Conservation (phyloP, 2,797 vertebrate genomes). For the Lutjanus argentimaculatus region DNA sequence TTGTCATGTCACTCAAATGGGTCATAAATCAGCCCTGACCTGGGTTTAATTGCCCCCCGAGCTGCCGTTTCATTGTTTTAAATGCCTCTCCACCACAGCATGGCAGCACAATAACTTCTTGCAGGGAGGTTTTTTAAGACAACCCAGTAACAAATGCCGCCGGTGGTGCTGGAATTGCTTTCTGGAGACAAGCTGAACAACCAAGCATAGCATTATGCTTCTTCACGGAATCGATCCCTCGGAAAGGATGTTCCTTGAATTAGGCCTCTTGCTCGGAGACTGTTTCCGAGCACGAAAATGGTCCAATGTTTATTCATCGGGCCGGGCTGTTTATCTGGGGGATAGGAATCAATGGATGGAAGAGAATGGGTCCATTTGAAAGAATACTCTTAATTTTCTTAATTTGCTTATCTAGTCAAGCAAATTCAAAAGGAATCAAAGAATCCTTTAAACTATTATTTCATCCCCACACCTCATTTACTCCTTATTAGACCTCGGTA, state of each 20-base stretch:
- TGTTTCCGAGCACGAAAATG: conserved; percentile 65
- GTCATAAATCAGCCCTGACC: conserved; percentile 80
- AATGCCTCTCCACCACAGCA: conserved; percentile 75
- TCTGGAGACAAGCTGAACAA: conserved; percentile 76
- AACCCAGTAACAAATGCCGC: conserved; percentile 76
- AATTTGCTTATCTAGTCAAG: conserved; percentile 65
- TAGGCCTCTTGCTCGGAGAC: conserved; percentile 67
- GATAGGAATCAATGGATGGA: conserved; percentile 68
- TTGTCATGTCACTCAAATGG: conserved; percentile 71
- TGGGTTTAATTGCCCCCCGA: conserved; percentile 83
- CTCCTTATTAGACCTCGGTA: conserved; percentile 54
- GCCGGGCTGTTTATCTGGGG: conserved; percentile 58
- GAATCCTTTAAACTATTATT: conserved; percentile 59
- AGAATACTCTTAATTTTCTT: conserved; percentile 62
- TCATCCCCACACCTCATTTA: conserved; percentile 59
- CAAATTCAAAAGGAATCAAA: conserved; percentile 59
- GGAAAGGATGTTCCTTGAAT: conserved; percentile 77
- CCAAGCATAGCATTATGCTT: conserved; percentile 79
- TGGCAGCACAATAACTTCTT: conserved; percentile 82
- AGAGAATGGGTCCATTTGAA: conserved; percentile 57
- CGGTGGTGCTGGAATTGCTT: conserved; percentile 78
- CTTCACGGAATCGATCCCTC: conserved; percentile 80
- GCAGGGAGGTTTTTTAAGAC: conserved; percentile 67
- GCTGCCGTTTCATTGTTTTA: conserved; percentile 82
- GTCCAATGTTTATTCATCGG: conserved; percentile 73